phyloP scores from a whole-genome alignment of 1,140 invertebrate species.

The Harpegnathos saltator region DNA sequence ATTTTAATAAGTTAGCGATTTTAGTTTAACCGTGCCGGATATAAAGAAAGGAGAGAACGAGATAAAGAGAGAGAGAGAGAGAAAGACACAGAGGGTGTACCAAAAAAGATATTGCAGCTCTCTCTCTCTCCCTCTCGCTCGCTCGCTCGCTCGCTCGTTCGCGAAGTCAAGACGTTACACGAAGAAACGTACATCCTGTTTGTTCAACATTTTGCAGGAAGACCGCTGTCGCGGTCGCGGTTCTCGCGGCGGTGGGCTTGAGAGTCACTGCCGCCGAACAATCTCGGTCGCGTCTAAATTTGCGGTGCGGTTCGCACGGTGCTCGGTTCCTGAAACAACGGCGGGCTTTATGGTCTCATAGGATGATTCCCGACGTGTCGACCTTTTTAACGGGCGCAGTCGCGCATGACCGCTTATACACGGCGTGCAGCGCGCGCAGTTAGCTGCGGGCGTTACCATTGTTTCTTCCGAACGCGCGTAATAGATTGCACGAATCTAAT shows the following conservation, averaged over 20 bases:
- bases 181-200: too few relatives aligned
- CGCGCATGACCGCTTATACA: conserved; percentile 25
- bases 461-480: conserved; percentile 52
- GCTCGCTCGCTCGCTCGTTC: too few relatives aligned
- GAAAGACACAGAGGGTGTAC: too few relatives aligned
- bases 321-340: conserved; percentile 35
- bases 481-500: conserved; percentile 61
- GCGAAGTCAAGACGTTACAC: too few relatives aligned
- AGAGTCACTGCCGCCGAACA: conserved; percentile 21
- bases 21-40: too few relatives aligned
- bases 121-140: too few relatives aligned
- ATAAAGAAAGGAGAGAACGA: too few relatives aligned
- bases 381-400: conserved; percentile 44
- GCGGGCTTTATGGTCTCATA: conserved; percentile 14
- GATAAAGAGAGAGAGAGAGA: too few relatives aligned
- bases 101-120: too few relatives aligned
- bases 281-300: conserved; percentile 39
- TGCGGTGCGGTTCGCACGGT: conserved; percentile 5
- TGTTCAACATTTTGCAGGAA: too few relatives aligned
- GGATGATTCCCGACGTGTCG: conserved; percentile 32
- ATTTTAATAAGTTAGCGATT: too few relatives aligned
- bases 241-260: background rate
- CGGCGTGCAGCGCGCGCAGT: background rate
- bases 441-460: conserved; percentile 19
- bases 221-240: too few relatives aligned